Percentiles rank a stretch among this genome's conserved stretches.
Evolutionary conservation across 1,140 invertebrate genomes (phyloP).

Genomic region (Nasonia longicornis): DNA sequence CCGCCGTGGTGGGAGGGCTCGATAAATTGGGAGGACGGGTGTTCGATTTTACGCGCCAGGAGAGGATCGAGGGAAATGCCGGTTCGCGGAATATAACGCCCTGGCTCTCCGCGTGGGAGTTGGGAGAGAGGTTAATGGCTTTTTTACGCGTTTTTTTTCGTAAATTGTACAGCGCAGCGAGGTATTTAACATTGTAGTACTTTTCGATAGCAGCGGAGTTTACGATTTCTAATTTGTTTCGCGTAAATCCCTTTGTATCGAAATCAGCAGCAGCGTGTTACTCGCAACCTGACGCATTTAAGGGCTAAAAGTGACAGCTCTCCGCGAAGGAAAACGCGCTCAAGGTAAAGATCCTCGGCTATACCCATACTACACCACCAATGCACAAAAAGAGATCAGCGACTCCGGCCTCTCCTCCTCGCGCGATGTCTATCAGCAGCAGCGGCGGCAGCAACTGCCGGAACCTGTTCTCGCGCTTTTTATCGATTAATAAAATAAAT

Average conservation of each 20-base stretch:
- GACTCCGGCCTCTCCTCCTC: not conserved
- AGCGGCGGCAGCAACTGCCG: slow-evolving; percentile 45
- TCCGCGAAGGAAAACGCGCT: slow-evolving; percentile 10
- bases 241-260: not conserved
- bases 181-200: too few species aligned
- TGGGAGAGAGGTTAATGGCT: too few species aligned
- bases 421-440: too few species aligned
- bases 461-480: slow-evolving; percentile 61
- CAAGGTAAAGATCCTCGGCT: not conserved
- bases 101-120: not conserved
- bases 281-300: not conserved
- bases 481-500: slow-evolving; percentile 66
- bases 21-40: not conserved
- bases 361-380: not conserved
- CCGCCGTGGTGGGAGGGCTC: not conserved
- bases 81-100: not conserved
- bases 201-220: too few species aligned
- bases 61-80: not conserved
- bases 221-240: too few species aligned
- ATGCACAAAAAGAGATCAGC: not conserved
- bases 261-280: not conserved
- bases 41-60: not conserved
- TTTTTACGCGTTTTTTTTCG: too few species aligned
- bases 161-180: too few species aligned
- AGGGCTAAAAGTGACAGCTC: slow-evolving; percentile 16